phyloP scores from a whole-genome alignment of 2,113 vertebrate genomes.

The Peromyscus maniculatus region DNA sequence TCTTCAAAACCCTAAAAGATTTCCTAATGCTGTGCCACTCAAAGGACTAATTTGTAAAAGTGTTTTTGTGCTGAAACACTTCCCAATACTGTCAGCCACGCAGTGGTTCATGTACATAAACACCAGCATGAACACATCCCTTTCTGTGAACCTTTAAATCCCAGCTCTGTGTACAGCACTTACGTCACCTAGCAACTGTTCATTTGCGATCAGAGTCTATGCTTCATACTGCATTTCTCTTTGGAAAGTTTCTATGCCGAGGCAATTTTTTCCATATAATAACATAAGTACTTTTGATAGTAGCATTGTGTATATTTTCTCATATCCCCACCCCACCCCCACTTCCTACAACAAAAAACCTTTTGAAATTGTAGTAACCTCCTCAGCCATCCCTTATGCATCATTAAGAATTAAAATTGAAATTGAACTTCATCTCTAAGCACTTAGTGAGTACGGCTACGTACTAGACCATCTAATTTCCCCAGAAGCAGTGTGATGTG shows the following conservation, averaged over 20 bases:
- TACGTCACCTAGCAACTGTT: slow-evolving; percentile 11
- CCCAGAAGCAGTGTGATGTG: not conserved
- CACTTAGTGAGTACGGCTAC: not conserved
- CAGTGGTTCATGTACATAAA: not conserved
- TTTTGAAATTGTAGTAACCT: not conserved
- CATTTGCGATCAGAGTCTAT: not conserved
- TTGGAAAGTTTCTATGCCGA: not conserved
- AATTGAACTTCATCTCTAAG: not conserved
- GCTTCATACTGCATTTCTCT: not conserved
- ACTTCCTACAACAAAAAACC: not conserved
- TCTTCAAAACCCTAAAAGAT: not conserved
- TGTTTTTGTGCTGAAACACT: not conserved
- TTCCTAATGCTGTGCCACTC: not conserved
- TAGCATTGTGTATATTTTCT: not conserved
- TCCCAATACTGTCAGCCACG: not conserved
- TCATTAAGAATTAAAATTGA: not conserved
- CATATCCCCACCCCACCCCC: not conserved
- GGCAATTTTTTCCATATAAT: not conserved
- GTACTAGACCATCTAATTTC: not conserved
- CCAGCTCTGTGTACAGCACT: not conserved
- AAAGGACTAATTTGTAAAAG: not conserved
- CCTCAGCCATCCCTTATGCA: not conserved
- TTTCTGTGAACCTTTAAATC: not conserved
- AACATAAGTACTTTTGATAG: not conserved
- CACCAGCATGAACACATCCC: no score